These are phyloP conservation scores for Crypturellus tataupa DNA, from an alignment of 2,797 vertebrate genomes.

Conservation along the genomic window DNA sequence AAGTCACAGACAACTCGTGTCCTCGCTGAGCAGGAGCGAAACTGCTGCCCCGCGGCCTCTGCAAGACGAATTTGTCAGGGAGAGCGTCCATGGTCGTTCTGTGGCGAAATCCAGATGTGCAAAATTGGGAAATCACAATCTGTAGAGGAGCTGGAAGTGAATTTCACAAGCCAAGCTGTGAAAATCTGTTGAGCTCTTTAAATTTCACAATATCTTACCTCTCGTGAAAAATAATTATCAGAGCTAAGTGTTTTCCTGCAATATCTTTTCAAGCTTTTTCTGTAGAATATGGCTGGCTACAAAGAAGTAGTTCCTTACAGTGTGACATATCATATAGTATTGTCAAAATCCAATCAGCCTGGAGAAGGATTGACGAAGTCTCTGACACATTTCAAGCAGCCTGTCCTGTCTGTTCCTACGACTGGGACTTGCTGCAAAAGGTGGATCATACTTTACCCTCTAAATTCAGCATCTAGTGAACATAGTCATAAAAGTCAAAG, in stretches of 20 bases:
- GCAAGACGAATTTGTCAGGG: neutral
- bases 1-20: neutral
- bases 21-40: neutral
- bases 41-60: neutral
- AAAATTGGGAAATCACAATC: neutral
- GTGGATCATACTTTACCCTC: slow-evolving; percentile 5
- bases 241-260: slow-evolving; percentile 3
- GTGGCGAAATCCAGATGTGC: slow-evolving; percentile 35
- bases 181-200: slow-evolving; percentile 4
- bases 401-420: neutral
- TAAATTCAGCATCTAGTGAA: slow-evolving; percentile 17
- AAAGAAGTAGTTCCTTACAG: neutral
- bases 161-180: slow-evolving; percentile 37
- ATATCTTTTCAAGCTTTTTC: neutral
- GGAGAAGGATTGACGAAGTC: neutral
- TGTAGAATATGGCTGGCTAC: neutral
- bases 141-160: slow-evolving; percentile 19
- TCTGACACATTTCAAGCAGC: neutral
- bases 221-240: neutral
- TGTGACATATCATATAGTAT: neutral
- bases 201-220: slow-evolving; percentile 41
- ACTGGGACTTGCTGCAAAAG: neutral
- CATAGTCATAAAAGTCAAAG: neutral
- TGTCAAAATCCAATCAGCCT: neutral
- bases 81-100: neutral